Evolutionary conservation across 2,113 vertebrate genomes (phyloP), one percentile per base, ranked within the genome.

Genomic region (Stercorarius parasiticus): DNA sequence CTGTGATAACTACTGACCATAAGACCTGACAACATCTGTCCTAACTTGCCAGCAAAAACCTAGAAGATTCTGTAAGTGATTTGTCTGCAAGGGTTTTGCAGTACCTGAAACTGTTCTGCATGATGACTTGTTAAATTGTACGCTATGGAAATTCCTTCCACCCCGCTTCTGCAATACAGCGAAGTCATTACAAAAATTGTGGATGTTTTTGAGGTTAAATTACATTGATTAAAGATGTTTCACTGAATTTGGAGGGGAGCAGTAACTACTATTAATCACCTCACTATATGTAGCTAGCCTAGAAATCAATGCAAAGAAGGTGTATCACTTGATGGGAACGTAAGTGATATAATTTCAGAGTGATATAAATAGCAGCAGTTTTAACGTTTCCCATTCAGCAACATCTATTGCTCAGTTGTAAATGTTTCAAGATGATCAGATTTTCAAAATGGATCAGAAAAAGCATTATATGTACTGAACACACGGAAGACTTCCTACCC

Each of bases 251-350:
- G 59, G 84, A 89, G 38, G 49, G 83, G 40, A 70, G 43, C 29
- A n/a, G 90, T 88, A 94, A 94, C 64, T 82, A 58, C 77, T 74
- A 95, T 82, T 66, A 82, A 90, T 90, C 79, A 77, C 64, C 29
- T 91, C 43, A 81, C 86, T 77, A 81, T 86, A 85, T 20, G 47
- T 71, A 87, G 78, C 32, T 53, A 87, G 82, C 69, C 65, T 34
- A 38, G 80, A 85, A 93, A 64, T 71, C 52, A 67, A 78, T 82
- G 62, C 72, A 69, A 67, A 94, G 70, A 82, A 43, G 86, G 79
- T 5, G 22, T 65, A 81, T 53, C 65, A 89, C 69, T 65, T 13
- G 26, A 86, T 88, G 76, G 76, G 58, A 89, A 83, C 56, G 64
- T 94, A 84, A 93, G 43, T 67, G 85, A 89, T 91, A 65, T 81